A percentile compares a stretch with the other conserved stretches of the same genome.
phyloP scores from a whole-genome alignment of 2,888 invertebrate species.

The Drosophila buzzatii region DNA sequence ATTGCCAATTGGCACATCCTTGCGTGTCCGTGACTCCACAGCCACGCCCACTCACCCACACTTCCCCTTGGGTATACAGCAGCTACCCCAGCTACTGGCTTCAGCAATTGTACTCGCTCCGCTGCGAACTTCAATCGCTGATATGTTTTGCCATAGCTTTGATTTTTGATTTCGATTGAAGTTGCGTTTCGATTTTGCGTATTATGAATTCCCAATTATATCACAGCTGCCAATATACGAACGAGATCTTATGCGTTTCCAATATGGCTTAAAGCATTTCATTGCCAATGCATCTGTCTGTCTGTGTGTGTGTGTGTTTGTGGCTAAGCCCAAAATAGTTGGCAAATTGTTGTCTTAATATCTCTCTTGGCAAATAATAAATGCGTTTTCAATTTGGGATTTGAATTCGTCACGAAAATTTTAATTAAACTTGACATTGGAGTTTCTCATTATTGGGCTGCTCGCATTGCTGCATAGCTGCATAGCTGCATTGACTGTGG shows the following conservation, averaged over 20 bases:
- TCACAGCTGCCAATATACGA: not conserved
- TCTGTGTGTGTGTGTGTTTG: too few relatives aligned
- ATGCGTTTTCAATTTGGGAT: constrained; percentile 9
- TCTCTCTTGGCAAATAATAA: constrained; percentile 5
- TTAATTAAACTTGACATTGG: constrained; percentile 10
- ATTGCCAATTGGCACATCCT: constrained; percentile 73
- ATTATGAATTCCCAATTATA: constrained; percentile 57
- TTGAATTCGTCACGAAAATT: constrained; percentile 8
- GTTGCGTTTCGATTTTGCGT: constrained; percentile 48
- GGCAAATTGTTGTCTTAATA: constrained; percentile 5
- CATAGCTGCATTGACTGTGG: constrained; percentile 8
- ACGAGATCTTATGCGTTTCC: not conserved
- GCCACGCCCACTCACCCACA: not conserved
- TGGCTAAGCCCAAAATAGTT: constrained; percentile 6
- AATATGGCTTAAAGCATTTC: constrained; percentile 8
- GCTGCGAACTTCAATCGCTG: constrained; percentile 43
- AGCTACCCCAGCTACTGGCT: constrained; percentile 2
- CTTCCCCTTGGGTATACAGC: not conserved
- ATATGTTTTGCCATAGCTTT: constrained; percentile 49
- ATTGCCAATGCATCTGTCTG: not conserved
- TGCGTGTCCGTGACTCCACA: constrained; percentile 40
- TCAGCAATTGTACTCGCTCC: constrained; percentile 17
- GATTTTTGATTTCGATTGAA: constrained; percentile 58
- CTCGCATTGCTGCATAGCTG: constrained; percentile 3
- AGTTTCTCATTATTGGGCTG: constrained; percentile 8